phyloP scores from a whole-genome alignment of 64 coral and sea anemone species.

The Montipora efflorescens region DNA sequence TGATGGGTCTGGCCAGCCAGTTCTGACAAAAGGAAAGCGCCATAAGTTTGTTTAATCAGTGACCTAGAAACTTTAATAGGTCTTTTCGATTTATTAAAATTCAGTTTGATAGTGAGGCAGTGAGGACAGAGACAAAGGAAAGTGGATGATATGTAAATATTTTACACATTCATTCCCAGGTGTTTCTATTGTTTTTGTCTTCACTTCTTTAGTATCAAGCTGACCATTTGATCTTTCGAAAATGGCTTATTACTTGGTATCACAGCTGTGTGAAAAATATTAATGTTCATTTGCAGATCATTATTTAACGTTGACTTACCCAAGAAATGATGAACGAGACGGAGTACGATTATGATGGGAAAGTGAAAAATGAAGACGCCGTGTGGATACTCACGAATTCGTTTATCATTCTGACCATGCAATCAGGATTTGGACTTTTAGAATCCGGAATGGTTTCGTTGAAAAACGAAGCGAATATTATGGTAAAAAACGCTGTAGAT shows the following conservation, averaged over 20 bases:
- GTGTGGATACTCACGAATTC: conserved; percentile 69
- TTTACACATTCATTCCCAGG: too few species aligned
- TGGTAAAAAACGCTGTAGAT: conserved; percentile 70
- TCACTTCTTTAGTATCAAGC: too few species aligned
- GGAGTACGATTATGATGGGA: neutral
- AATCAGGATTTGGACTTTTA: conserved; percentile 72
- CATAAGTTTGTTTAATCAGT: too few species aligned
- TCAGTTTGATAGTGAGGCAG: too few species aligned
- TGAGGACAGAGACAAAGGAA: too few species aligned
- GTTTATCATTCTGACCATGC: conserved; percentile 76
- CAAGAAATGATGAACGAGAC: neutral
- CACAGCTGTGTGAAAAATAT: neutral
- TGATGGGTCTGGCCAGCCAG: too few species aligned
- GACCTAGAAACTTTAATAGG: too few species aligned
- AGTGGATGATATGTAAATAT: too few species aligned
- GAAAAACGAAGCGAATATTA: conserved; percentile 78
- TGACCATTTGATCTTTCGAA: too few species aligned
- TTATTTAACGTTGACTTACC: neutral
- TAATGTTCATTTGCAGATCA: neutral
- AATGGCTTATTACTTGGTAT: neutral
- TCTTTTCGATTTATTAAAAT: too few species aligned
- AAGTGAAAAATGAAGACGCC: conserved; percentile 12
- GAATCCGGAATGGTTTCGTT: conserved; percentile 75
- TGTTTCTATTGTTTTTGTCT: too few species aligned
- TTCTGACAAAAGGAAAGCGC: too few species aligned